Percentiles rank a stretch among this genome's conserved stretches.
These are phyloP conservation scores for Drosophila rhopaloa DNA, from an alignment of 1,140 invertebrate species.

Conservation along the genomic window DNA sequence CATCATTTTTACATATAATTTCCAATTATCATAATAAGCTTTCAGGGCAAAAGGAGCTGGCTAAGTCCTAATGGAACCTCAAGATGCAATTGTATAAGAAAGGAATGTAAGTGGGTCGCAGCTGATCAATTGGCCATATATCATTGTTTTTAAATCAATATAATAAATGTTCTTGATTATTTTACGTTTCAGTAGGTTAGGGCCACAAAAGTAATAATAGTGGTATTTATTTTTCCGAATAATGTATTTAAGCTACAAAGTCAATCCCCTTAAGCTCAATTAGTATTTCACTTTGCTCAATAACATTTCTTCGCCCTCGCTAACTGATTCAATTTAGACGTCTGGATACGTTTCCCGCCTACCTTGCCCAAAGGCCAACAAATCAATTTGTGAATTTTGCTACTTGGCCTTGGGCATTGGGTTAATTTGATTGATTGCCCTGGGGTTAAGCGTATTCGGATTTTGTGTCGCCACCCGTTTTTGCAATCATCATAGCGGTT, in stretches of 20 bases:
- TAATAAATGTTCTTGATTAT: too few relatives aligned
- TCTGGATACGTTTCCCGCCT: slow-evolving; percentile 6
- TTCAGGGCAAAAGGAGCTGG: slow-evolving; percentile 13
- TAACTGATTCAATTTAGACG: slow-evolving; percentile 35
- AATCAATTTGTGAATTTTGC: slow-evolving; percentile 32
- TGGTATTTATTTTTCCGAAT: background rate
- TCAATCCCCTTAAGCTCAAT: slow-evolving; percentile 20
- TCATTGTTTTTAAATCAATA: background rate
- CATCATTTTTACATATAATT: slow-evolving; percentile 51
- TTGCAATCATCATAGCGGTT: slow-evolving; percentile 13
- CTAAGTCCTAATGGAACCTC: slow-evolving; percentile 23
- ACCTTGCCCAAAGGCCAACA: slow-evolving; percentile 37
- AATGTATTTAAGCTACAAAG: background rate
- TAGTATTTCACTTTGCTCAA: slow-evolving; percentile 38
- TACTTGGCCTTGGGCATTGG: slow-evolving; percentile 29
- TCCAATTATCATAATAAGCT: slow-evolving; percentile 64
- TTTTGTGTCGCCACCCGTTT: slow-evolving; percentile 4
- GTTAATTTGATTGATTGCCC: slow-evolving; percentile 60
- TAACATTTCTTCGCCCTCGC: slow-evolving; percentile 13
- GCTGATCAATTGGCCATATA: slow-evolving; percentile 16
- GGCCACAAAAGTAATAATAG: background rate
- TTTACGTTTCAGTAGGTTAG: too few relatives aligned
- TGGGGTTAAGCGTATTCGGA: slow-evolving; percentile 15
- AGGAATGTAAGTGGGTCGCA: background rate
- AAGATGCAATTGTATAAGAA: slow-evolving; percentile 10